phyloP scores from a whole-genome alignment of 1,140 invertebrate species.

The Luehdorfia chinensis region DNA sequence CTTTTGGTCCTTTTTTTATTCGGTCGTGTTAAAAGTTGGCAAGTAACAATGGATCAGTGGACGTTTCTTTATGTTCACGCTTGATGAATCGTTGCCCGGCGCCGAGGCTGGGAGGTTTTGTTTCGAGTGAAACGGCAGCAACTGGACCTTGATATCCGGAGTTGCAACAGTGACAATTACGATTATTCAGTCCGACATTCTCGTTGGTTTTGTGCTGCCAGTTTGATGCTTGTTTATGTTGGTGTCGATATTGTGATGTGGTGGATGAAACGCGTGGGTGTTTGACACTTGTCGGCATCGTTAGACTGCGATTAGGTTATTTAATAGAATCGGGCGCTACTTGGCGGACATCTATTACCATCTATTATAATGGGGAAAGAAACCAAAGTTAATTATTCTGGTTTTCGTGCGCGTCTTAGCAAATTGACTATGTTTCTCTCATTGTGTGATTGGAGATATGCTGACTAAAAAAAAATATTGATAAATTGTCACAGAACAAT shows the following conservation, averaged over 20 bases:
- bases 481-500: too few species aligned
- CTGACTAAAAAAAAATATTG: too few species aligned
- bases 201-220: neutral
- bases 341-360: too few species aligned
- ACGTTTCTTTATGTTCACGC: constrained; percentile 42
- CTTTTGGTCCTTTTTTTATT: too few species aligned
- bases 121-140: constrained; percentile 63
- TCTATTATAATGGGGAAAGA: too few species aligned
- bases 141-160: constrained; percentile 71
- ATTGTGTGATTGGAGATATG: too few species aligned
- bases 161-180: constrained; percentile 33
- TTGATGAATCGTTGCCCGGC: constrained; percentile 37
- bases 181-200: constrained; percentile 18
- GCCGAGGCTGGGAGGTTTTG: constrained; percentile 41
- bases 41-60: constrained; percentile 7
- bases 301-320: too few species aligned
- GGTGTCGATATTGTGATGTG: neutral
- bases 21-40: constrained; percentile 7
- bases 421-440: too few species aligned
- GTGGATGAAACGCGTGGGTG: neutral
- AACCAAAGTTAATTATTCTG: too few species aligned
- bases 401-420: too few species aligned
- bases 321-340: too few species aligned
- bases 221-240: neutral
- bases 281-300: neutral